A percentile compares a stretch with the other conserved stretches of the same genome.
These are phyloP conservation scores for Agriotes lineatus DNA, from an alignment of 2,888 invertebrate genomes.

Conservation along the genomic window DNA sequence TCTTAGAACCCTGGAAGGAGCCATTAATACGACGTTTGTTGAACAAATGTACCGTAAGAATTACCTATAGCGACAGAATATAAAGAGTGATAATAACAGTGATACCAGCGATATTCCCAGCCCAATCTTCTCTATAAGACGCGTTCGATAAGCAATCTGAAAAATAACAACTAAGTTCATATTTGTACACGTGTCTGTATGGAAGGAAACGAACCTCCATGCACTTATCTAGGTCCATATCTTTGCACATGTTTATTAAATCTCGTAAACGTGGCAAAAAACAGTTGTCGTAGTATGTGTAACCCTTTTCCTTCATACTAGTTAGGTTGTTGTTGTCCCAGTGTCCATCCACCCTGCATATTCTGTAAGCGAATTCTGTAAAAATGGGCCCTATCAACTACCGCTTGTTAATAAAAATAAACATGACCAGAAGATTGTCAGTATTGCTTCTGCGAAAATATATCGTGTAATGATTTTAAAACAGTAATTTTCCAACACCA, in stretches of 20 bases:
- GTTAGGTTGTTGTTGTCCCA: slow-evolving; percentile 73
- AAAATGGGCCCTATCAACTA: slow-evolving; percentile 15
- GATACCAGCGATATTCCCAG: slow-evolving; percentile 83
- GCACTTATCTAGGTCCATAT: slow-evolving; percentile 60
- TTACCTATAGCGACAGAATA: slow-evolving; percentile 87
- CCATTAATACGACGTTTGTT: neutral
- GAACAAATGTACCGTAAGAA: neutral
- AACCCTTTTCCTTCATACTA: slow-evolving; percentile 70
- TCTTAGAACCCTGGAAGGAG: slow-evolving; percentile 74
- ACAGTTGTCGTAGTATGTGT: slow-evolving; percentile 89
- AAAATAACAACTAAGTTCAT: no score
- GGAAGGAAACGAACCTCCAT: slow-evolving; percentile 53
- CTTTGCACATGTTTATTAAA: slow-evolving; percentile 72
- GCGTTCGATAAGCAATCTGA: slow-evolving; percentile 77
- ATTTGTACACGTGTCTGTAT: no score
- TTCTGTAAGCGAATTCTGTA: slow-evolving; percentile 53
- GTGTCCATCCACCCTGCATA: slow-evolving; percentile 68
- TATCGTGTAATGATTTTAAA: no score
- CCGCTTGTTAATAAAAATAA: no score
- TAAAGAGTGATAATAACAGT: slow-evolving; percentile 79
- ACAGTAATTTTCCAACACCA: no score
- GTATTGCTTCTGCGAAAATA: no score
- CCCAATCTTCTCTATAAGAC: slow-evolving; percentile 85
- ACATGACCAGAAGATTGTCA: no score
- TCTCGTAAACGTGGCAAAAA: slow-evolving; percentile 78